Conservation (phyloP, 2,797 vertebrate species). For the Cynopterus sphinx region DNA sequence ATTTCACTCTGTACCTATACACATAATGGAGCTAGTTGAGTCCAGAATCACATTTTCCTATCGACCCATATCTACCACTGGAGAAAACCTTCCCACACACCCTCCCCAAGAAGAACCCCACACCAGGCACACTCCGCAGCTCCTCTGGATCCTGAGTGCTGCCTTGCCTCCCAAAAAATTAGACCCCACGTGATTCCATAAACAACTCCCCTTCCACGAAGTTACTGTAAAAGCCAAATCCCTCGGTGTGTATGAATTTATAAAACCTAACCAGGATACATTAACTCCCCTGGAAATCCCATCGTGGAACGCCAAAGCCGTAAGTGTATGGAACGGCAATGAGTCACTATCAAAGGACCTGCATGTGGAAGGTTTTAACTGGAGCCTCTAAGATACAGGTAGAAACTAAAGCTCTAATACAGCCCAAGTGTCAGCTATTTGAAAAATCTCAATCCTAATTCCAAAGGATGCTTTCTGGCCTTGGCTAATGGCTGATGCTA, state of each 20-base stretch:
- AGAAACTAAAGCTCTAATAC: background rate
- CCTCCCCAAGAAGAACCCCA: background rate
- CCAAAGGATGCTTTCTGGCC: background rate
- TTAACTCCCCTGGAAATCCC: background rate
- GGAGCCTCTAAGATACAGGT: background rate
- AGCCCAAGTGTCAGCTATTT: background rate
- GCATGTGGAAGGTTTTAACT: background rate
- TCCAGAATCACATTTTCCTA: background rate
- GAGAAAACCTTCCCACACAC: background rate
- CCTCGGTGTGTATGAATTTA: background rate
- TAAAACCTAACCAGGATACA: background rate
- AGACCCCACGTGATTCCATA: background rate
- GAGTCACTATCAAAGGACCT: background rate
- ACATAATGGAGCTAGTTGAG: conserved; percentile 66
- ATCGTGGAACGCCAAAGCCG: background rate
- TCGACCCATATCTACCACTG: background rate
- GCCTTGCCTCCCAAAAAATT: background rate
- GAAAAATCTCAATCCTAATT: background rate
- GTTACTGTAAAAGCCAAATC: background rate
- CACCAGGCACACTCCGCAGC: accelerated
- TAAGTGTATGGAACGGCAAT: background rate
- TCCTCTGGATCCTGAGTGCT: background rate
- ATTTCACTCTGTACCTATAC: conserved; percentile 84
- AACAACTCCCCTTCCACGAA: background rate
- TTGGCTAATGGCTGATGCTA: background rate